Evolutionary conservation across 1,140 invertebrate genomes (phyloP), one percentile per base, ranked within the genome.

Genomic region (Mycetomoellerius zeteki): DNA sequence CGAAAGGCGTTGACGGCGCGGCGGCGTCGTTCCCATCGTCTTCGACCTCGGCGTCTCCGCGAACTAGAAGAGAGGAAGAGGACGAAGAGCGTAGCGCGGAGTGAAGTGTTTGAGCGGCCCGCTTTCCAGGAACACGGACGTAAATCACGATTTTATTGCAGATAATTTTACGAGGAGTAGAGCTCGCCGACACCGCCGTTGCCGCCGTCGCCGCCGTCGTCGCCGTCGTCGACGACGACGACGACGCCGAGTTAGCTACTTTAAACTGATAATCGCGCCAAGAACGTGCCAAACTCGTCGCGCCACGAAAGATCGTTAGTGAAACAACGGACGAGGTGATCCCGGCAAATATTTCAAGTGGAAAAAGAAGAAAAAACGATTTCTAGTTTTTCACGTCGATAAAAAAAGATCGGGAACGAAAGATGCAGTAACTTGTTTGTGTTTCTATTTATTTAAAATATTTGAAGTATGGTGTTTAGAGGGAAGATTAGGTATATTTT

Each of bases 111-210:
- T 90, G 88, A 92, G 85, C 86, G 90, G 86, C 87, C 90, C 84
- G 89, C 87, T 94, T 94, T 94, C 93, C 89, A 89, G 84, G 93
- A 94, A 94, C 91, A 86, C 64, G 67, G 80, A 65, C 86, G 91
- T 94, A 94, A 94, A 94, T 94, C 93, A 94, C 84, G 91, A 91
- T 94, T 94, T 94, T 94, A 94, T 94, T 93, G 90, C 93, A 88
- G 93, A 94, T 94, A 94, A 94, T 94, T 94, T 94, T 93, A 94
- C 92, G 93, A 93, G 91, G 88, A 91, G 87, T 73, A 62, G 85
- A 85, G 88, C 88, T 80, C 69, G 86, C 81, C 64, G 85, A 52
- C 54, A 56, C 77, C 77, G 65, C 72, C 85, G 85, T 65, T 72
- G 77, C 73, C 67, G 77, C 50, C 62, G 72, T 43, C 77, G 52